These are phyloP conservation scores for Aleiodes leptofemur DNA, from an alignment of 2,888 invertebrate species.

Conservation along the genomic window DNA sequence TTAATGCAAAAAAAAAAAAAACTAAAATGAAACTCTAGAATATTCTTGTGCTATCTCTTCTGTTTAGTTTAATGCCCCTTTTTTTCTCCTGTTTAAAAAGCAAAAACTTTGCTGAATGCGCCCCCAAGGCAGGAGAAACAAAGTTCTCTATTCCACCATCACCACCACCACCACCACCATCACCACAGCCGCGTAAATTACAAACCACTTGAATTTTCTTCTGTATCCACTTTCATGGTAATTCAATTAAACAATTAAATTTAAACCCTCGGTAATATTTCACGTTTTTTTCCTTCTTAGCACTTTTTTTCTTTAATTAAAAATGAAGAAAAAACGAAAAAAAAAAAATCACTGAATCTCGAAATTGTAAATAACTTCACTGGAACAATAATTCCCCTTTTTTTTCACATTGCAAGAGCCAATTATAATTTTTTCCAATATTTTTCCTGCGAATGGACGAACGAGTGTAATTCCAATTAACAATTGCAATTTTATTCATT, in stretches of 20 bases:
- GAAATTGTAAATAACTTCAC: neutral
- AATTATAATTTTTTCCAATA: too few relatives aligned
- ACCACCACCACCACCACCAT: neutral
- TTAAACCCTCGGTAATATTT: slow-evolving; percentile 18
- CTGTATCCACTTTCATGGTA: slow-evolving; percentile 18
- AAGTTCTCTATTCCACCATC: slow-evolving; percentile 2
- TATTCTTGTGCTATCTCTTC: slow-evolving; percentile 21
- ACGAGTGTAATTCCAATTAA: too few relatives aligned
- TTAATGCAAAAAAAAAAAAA: slow-evolving; percentile 18
- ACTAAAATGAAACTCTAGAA: neutral
- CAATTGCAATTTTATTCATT: too few relatives aligned
- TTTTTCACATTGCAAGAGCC: too few relatives aligned
- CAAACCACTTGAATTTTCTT: slow-evolving; percentile 34
- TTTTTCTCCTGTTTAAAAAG: slow-evolving; percentile 6
- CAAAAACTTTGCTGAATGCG: slow-evolving; percentile 23
- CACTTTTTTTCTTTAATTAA: neutral
- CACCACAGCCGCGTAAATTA: slow-evolving; percentile 30
- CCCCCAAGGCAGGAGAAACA: slow-evolving; percentile 11
- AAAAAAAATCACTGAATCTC: neutral
- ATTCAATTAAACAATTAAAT: slow-evolving; percentile 36
- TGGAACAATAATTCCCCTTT: too few relatives aligned
- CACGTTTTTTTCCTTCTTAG: neutral
- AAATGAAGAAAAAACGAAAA: neutral
- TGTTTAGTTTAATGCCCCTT: slow-evolving; percentile 17
- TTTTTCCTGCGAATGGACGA: too few relatives aligned